phyloP scores from a whole-genome alignment of 2,797 vertebrate genomes.

The Phrynocephalus guinanensis region DNA sequence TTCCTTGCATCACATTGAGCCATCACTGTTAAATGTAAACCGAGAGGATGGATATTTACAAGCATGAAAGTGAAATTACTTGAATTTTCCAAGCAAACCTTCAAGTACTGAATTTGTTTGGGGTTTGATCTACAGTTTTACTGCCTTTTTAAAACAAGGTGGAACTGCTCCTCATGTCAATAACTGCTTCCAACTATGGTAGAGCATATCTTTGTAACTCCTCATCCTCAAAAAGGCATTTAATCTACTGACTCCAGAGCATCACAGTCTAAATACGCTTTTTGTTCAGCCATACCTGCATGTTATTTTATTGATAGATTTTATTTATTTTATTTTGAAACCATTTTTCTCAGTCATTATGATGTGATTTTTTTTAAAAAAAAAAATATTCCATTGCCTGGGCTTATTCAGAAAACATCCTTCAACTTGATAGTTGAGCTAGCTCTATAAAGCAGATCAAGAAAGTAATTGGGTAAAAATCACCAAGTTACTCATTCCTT shows the following conservation, averaged over 20 bases:
- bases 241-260: not conserved
- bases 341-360: not conserved
- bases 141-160: not conserved
- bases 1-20: constrained; percentile 7
- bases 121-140: not conserved
- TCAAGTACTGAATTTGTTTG: constrained; percentile 15
- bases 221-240: not conserved
- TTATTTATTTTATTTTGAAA: not conserved
- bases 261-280: not conserved
- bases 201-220: not conserved
- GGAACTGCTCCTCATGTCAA: not conserved
- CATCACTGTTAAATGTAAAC: not conserved
- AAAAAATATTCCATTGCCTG: too few relatives aligned
- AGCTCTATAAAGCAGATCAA: too few relatives aligned
- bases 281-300: not conserved
- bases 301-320: not conserved
- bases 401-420: too few relatives aligned
- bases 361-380: not conserved
- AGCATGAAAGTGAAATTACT: constrained; percentile 3
- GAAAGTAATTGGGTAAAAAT: too few relatives aligned
- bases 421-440: too few relatives aligned
- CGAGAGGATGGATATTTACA: not conserved
- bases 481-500: too few relatives aligned
- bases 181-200: not conserved
- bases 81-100: constrained; percentile 37